Evolutionary conservation across 2,888 invertebrate species (phyloP).

Genomic region (Odontocerum albicorne): DNA sequence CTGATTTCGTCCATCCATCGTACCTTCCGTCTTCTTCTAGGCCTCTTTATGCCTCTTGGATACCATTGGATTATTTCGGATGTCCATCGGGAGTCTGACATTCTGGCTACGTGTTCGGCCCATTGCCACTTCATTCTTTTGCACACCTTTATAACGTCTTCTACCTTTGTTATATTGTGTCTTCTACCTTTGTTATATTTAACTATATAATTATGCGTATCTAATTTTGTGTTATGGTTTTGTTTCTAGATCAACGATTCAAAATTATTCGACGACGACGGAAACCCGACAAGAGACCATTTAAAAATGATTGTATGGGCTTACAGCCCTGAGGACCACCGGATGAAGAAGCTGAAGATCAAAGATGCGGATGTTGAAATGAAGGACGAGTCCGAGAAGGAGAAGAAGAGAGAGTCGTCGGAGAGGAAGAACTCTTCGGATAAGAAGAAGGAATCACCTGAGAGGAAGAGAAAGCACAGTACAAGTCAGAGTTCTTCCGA

Average conservation of each 20-base stretch:
- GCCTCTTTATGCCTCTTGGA: too few species aligned
- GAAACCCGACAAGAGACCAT: constrained; percentile 70
- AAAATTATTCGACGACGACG: constrained; percentile 64
- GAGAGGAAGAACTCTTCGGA: constrained; percentile 12
- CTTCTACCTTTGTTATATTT: too few species aligned
- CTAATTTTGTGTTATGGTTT: too few species aligned
- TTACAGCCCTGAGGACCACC: constrained; percentile 70
- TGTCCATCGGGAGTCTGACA: too few species aligned
- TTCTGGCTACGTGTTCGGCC: too few species aligned
- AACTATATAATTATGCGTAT: too few species aligned
- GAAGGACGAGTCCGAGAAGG: constrained; percentile 25
- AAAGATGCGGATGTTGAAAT: constrained; percentile 36
- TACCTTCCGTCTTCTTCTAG: too few species aligned
- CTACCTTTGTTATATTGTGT: too few species aligned
- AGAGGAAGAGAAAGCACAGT: constrained; percentile 40
- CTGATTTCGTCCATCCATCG: too few species aligned
- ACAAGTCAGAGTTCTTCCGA: constrained; percentile 10
- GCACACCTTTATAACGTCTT: too few species aligned
- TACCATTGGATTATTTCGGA: too few species aligned
- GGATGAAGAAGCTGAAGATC: constrained; percentile 61
- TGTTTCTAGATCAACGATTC: constrained; percentile 62
- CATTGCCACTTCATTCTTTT: too few species aligned
- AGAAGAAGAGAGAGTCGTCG: constrained; percentile 38
- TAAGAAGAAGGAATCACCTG: constrained; percentile 5
- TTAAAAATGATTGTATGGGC: constrained; percentile 72